Evolutionary conservation across 2,888 invertebrate genomes (phyloP).

Genomic region (Chymomyza fuscimana): DNA sequence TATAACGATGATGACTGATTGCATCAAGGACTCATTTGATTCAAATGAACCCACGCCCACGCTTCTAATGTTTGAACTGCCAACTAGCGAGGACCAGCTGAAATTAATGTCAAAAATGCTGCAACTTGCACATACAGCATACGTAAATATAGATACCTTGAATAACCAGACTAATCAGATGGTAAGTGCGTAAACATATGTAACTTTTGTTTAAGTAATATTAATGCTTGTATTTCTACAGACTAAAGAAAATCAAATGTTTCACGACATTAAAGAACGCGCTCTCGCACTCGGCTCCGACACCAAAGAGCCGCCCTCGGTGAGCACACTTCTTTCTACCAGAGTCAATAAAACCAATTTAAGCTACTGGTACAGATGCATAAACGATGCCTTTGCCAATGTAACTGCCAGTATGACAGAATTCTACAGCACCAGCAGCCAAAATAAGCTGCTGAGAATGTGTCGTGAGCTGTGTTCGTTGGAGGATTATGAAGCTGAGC

Average conservation of each 20-base stretch:
- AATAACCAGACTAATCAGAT: not conserved
- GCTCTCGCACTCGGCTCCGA: too few relatives aligned
- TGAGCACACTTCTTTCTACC: too few relatives aligned
- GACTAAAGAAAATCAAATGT: too few relatives aligned
- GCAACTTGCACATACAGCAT: conserved; percentile 52
- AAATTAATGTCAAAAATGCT: conserved; percentile 52
- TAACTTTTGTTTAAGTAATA: too few relatives aligned
- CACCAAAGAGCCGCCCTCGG: too few relatives aligned
- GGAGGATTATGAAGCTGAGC: conserved; percentile 7
- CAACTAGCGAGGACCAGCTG: conserved; percentile 29
- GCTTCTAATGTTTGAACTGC: conserved; percentile 58
- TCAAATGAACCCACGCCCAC: conserved; percentile 34
- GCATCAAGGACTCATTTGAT: conserved; percentile 61
- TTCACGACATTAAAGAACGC: too few relatives aligned
- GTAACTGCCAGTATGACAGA: conserved; percentile 51
- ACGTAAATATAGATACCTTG: conserved; percentile 14
- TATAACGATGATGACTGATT: conserved; percentile 55
- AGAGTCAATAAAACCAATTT: conserved; percentile 49
- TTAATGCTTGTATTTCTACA: too few relatives aligned
- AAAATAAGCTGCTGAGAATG: conserved; percentile 39
- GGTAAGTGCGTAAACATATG: not conserved
- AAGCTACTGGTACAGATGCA: conserved; percentile 59
- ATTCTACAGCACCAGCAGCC: conserved; percentile 47
- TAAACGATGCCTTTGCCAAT: conserved; percentile 48
- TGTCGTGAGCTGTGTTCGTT: conserved; percentile 42